phyloP scores from a whole-genome alignment of 1,140 invertebrate species.

The Bombus huntii region DNA sequence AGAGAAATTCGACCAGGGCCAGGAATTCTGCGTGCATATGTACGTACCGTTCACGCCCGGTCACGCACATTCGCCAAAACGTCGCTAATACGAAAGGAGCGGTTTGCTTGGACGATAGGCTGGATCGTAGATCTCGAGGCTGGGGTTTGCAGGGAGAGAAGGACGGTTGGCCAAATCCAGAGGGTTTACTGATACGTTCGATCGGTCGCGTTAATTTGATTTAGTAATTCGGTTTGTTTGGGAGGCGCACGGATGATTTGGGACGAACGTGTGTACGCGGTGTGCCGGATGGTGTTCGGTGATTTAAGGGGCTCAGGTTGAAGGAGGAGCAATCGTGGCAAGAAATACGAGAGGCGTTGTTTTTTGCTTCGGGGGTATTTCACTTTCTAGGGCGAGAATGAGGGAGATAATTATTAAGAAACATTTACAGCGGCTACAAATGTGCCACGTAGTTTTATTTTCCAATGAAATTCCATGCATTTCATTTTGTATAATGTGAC shows the following conservation, averaged over 20 bases:
- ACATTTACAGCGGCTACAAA: not conserved
- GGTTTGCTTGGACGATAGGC: not conserved
- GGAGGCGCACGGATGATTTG: not conserved
- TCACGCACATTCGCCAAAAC: not conserved
- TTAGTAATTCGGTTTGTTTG: constrained; percentile 22
- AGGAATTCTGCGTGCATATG: constrained; percentile 10
- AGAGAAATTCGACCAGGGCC: constrained; percentile 5
- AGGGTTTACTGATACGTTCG: not conserved
- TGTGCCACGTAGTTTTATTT: not conserved
- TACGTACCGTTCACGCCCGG: too few species aligned
- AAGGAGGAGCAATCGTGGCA: not conserved
- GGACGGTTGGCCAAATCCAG: not conserved
- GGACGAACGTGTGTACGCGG: not conserved
- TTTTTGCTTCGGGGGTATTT: not conserved
- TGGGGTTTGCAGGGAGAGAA: too few species aligned
- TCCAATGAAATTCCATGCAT: not conserved
- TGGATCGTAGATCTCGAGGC: not conserved
- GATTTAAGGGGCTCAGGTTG: not conserved
- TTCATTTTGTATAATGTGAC: not conserved
- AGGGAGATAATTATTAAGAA: not conserved
- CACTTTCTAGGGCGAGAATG: not conserved
- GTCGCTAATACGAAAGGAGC: not conserved
- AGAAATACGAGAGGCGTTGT: not conserved
- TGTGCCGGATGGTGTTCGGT: not conserved
- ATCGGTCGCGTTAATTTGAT: constrained; percentile 24